These are phyloP conservation scores for Gracilinanus agilis DNA, from an alignment of 2,113 vertebrate species.

Conservation along the genomic window DNA sequence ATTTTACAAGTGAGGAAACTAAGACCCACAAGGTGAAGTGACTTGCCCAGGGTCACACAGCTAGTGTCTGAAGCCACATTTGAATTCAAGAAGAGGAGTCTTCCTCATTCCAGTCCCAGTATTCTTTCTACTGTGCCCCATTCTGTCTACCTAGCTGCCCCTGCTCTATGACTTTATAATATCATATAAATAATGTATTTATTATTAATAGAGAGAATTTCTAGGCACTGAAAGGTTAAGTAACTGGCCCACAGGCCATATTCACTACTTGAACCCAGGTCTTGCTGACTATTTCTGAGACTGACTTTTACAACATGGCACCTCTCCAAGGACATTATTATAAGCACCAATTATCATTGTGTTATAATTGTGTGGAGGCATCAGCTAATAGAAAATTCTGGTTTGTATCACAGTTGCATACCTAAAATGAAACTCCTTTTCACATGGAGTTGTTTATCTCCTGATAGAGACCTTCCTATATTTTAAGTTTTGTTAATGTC, in stretches of 20 bases:
- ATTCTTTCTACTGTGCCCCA: no score
- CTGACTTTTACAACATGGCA: not conserved
- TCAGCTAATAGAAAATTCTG: slow-evolving; percentile 1
- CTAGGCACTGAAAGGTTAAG: not conserved
- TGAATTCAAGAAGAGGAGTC: no score
- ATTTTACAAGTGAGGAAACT: no score
- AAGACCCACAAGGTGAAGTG: no score
- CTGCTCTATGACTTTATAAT: no score
- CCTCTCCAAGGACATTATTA: not conserved
- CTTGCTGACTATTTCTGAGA: slow-evolving; percentile 27
- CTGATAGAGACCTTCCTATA: not conserved
- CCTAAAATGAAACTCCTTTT: slow-evolving; percentile 29
- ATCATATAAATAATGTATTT: no score
- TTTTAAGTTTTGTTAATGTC: slow-evolving; percentile 8
- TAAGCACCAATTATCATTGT: slow-evolving; percentile 35
- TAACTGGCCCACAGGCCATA: not conserved
- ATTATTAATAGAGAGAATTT: not conserved
- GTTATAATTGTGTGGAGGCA: not conserved
- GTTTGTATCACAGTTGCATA: not conserved
- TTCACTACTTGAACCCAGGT: not conserved
- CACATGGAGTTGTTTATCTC: slow-evolving; percentile 5
- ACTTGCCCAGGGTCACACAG: no score
- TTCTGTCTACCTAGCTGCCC: no score
- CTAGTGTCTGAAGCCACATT: no score
- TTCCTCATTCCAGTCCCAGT: no score